phyloP scores from a whole-genome alignment of 2,797 vertebrate genomes.

The Ispidina lecontei region DNA sequence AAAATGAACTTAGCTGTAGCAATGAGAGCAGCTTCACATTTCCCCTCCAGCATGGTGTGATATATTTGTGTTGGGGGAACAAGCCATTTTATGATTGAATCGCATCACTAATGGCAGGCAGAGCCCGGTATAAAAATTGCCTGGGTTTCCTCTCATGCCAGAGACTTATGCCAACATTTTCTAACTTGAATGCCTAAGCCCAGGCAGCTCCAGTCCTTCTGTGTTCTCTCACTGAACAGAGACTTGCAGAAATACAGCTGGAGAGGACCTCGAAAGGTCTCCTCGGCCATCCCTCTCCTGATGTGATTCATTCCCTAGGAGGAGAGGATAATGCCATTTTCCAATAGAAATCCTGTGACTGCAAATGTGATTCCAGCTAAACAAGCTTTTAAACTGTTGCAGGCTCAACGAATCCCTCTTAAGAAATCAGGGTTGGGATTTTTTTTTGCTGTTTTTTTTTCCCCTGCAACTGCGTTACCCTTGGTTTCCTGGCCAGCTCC shows the following conservation, averaged over 20 bases:
- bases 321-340: background rate
- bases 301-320: background rate
- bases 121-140: background rate
- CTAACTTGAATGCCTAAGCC: background rate
- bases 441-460: background rate
- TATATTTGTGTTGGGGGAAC: background rate
- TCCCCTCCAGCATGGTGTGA: background rate
- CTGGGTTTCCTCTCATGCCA: background rate
- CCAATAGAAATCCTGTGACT: background rate
- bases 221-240: background rate
- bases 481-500: background rate
- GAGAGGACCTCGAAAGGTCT: conserved; percentile 14
- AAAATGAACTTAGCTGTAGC: conserved; percentile 41
- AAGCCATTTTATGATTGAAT: conserved; percentile 45
- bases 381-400: conserved; percentile 28
- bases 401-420: background rate
- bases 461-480: background rate
- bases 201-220: background rate
- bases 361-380: conserved; percentile 33
- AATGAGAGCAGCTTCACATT: background rate
- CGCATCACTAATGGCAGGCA: background rate
- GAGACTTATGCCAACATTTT: conserved; percentile 11
- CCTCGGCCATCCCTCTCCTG: conserved; percentile 5
- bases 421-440: background rate
- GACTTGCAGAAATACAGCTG: background rate